phyloP scores from a whole-genome alignment of 2,797 vertebrate species.

The Siniperca undulata region DNA sequence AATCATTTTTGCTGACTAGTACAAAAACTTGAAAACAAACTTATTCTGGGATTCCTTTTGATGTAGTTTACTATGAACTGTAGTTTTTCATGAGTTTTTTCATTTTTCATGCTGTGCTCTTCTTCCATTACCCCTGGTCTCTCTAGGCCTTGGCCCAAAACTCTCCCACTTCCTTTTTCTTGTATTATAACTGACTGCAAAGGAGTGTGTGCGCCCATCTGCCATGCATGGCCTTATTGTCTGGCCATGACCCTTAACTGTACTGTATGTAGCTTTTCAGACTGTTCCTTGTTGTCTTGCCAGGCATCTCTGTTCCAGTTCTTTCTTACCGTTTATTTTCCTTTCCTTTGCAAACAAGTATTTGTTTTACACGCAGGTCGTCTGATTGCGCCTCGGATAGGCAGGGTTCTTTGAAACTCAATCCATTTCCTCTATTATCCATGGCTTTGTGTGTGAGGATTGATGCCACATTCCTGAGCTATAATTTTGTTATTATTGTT shows the following conservation, averaged over 20 bases:
- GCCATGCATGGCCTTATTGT: slow-evolving; percentile 58
- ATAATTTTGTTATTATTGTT: slow-evolving; percentile 48
- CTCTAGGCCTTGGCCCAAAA: slow-evolving; percentile 49
- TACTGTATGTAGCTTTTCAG: slow-evolving; percentile 37
- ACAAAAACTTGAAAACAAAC: slow-evolving; percentile 65
- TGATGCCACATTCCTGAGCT: slow-evolving; percentile 43
- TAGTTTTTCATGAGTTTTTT: slow-evolving; percentile 40
- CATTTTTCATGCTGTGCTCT: slow-evolving; percentile 43
- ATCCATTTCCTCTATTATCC: slow-evolving; percentile 61
- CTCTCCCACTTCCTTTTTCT: slow-evolving; percentile 57
- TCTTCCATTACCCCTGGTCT: slow-evolving; percentile 51
- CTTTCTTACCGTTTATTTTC: slow-evolving; percentile 60
- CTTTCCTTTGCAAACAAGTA: slow-evolving; percentile 66
- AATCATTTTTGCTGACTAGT: slow-evolving; percentile 66
- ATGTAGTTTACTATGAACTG: slow-evolving; percentile 56
- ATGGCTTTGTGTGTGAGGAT: slow-evolving; percentile 46
- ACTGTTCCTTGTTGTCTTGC: slow-evolving; percentile 52
- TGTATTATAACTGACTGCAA: slow-evolving; percentile 76
- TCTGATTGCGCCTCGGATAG: slow-evolving; percentile 54
- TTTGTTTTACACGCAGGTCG: slow-evolving; percentile 59
- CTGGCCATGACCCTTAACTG: slow-evolving; percentile 42
- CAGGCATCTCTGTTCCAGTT: slow-evolving; percentile 45
- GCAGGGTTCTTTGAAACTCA: slow-evolving; percentile 54
- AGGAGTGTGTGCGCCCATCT: slow-evolving; percentile 66
- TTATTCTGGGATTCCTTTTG: slow-evolving; percentile 62